Evolutionary conservation across 2,113 vertebrate species (phyloP), one percentile per base, ranked within the genome.

Genomic region (Emydocephalus ijimae): DNA sequence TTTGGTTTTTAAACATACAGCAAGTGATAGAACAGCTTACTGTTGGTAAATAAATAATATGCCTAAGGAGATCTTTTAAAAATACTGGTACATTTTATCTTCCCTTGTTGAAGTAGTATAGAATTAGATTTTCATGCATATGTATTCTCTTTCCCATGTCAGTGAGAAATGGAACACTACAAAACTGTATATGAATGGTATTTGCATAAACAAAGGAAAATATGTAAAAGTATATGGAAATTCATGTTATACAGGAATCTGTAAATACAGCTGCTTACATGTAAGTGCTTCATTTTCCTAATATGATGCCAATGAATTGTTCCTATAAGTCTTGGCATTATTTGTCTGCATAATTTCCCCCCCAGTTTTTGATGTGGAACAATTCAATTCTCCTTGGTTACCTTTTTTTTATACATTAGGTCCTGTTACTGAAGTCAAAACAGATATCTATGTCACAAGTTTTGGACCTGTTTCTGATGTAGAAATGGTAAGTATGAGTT

Each of bases 401-500:
- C 96, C 96, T 97, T 96, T 96, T 98, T 97, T 95, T 96, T 91
- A 95, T 95, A 93, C 92, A 93, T 94, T 97, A 99, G 99, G 98
- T 98, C 97, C 98, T 94, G 99, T 99, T 97, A 99, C 99, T 92
- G 98, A 99, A 97, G 99, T 99, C 94, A 99, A 99, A 98, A 99
- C 99, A 93, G 99, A 99, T 96, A 99, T 99, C 96, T 99, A 99
- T 95, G 99, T 99, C 96, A 99, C 99, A 95, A 99, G 99, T 96
- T 99, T 99, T 97, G 99, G 99, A 95, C 99, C 99, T 45, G 99
- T 99, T 95, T 99, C 99, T 95, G 99, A 99, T 97, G 99, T 99
- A 96, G 99, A 99, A 98, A 99, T 99, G 99, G 99, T 99, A 98
- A 45, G 98, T 98, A 96, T 94, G 26, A 15, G 12, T 92, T 18